A percentile compares a stretch with the other conserved stretches of the same genome.
Conservation (phyloP, 1,140 invertebrate species). For the Neodiprion lecontei region DNA sequence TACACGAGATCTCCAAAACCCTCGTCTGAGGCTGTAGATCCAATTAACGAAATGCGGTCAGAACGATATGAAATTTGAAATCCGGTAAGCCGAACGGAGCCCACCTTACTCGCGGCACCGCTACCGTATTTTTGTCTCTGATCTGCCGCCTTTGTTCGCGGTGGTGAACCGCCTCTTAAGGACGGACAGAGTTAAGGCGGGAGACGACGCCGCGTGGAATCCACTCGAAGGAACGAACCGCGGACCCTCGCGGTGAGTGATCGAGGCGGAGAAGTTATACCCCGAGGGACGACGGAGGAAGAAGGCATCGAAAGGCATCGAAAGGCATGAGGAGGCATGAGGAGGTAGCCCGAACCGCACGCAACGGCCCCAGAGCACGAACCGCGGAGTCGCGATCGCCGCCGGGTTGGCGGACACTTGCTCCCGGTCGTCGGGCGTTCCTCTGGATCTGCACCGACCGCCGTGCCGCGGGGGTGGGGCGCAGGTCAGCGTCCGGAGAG, state of each 20-base stretch:
- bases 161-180: not conserved
- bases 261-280: conserved; percentile 15
- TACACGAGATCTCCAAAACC: no score
- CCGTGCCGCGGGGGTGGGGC: conserved; percentile 33
- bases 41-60: no score
- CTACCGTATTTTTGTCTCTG: no score
- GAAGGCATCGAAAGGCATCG: conserved; percentile 19
- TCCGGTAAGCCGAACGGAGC: no score
- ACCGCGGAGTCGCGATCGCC: not conserved
- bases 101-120: no score
- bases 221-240: not conserved
- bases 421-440: conserved; percentile 20
- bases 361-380: not conserved
- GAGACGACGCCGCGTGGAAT: not conserved
- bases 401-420: conserved; percentile 13
- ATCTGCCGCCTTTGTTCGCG: no score
- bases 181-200: not conserved
- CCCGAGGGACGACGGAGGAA: conserved; percentile 21
- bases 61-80: no score
- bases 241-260: not conserved
- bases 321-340: not conserved
- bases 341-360: no score
- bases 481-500: conserved; percentile 53
- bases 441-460: conserved; percentile 26
- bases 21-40: no score